Conservation (phyloP, 1,140 invertebrate species). For the Nephotettix cincticeps region DNA sequence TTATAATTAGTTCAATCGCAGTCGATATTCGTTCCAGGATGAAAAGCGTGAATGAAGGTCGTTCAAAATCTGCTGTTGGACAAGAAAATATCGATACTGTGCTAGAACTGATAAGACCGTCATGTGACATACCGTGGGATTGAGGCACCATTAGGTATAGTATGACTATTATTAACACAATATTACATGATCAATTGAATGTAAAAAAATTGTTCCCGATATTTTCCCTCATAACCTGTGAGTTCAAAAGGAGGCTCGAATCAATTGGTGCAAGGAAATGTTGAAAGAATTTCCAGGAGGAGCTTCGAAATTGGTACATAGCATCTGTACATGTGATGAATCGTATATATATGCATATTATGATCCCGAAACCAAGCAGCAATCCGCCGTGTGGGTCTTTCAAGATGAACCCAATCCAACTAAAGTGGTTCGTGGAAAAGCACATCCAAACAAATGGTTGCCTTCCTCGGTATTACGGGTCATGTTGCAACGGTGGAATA, state of each 20-base stretch:
- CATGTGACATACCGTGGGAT: slow-evolving; percentile 31
- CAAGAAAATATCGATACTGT: slow-evolving; percentile 39
- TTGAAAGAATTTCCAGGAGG: slow-evolving; percentile 33
- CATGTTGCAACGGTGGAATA: slow-evolving; percentile 30
- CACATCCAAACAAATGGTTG: slow-evolving; percentile 34
- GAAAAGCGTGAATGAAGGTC: slow-evolving; percentile 38
- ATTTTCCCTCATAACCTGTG: slow-evolving; percentile 36
- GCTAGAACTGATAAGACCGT: slow-evolving; percentile 27
- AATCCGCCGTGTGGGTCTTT: slow-evolving; percentile 39
- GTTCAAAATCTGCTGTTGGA: slow-evolving; percentile 40
- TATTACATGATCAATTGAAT: slow-evolving; percentile 21
- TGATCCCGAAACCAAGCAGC: slow-evolving; percentile 41
- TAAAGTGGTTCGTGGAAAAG: slow-evolving; percentile 40
- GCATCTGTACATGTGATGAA: slow-evolving; percentile 38
- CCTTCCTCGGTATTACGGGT: slow-evolving; percentile 32
- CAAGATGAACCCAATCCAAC: slow-evolving; percentile 41
- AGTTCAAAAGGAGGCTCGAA: slow-evolving; percentile 32
- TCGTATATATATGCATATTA: slow-evolving; percentile 38
- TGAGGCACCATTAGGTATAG: slow-evolving; percentile 31
- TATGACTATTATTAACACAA: slow-evolving; percentile 35
- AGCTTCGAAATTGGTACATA: slow-evolving; percentile 36
- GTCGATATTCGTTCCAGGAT: slow-evolving; percentile 34
- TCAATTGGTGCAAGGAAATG: slow-evolving; percentile 37
- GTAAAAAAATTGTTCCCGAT: slow-evolving; percentile 26
- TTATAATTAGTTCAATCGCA: slow-evolving; percentile 34